Evolutionary conservation across 2,888 invertebrate genomes (phyloP).

Genomic region (Atethmia centrago): DNA sequence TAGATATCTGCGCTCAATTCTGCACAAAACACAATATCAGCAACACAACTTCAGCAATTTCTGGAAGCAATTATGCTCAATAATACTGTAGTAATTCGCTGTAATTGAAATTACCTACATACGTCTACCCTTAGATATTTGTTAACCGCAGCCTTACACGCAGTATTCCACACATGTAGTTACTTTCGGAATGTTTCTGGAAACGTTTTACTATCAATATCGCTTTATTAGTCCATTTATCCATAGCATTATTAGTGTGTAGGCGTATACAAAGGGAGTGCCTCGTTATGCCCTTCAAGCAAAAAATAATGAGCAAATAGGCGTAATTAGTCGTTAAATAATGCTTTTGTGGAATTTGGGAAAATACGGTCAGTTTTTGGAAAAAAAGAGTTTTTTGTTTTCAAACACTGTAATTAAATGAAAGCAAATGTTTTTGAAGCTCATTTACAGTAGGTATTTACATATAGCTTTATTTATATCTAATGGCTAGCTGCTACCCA

Average conservation of each 20-base stretch:
- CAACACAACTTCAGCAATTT: neutral
- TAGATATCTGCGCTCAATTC: neutral
- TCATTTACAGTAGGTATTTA: no score
- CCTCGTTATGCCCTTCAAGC: conserved; percentile 2
- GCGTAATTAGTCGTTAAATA: neutral
- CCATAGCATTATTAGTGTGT: conserved; percentile 30
- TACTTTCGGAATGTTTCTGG: conserved; percentile 10
- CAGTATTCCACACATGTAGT: conserved; percentile 4
- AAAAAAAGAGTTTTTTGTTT: neutral
- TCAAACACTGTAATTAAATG: neutral
- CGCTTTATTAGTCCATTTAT: conserved; percentile 31
- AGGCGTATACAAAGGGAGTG: neutral
- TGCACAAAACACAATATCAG: neutral
- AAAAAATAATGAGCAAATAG: conserved; percentile 14
- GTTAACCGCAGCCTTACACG: no score
- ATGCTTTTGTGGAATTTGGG: neutral
- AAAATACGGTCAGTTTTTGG: no score
- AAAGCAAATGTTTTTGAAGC: neutral
- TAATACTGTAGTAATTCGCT: neutral
- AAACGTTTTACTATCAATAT: conserved; percentile 30
- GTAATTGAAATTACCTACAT: neutral
- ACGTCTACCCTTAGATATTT: neutral
- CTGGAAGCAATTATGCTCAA: neutral
- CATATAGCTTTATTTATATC: neutral
- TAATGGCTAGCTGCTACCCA: neutral